Percentiles rank a stretch among this genome's conserved stretches.
Conservation (phyloP, 2,797 vertebrate species). For the Crypturellus tataupa region DNA sequence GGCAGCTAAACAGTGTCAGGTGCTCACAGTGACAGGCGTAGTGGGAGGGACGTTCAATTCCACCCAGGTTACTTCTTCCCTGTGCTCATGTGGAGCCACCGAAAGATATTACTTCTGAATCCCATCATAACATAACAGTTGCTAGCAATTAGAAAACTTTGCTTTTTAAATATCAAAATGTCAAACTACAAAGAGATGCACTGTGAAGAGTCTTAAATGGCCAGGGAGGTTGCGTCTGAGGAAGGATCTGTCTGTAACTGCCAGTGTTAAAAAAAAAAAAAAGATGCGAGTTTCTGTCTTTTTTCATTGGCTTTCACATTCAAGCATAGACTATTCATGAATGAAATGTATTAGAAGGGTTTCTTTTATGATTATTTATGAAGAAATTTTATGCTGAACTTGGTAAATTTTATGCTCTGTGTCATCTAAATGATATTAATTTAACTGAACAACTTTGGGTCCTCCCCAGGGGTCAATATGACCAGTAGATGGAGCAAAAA, state of each 20-base stretch:
- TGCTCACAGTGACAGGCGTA: not conserved
- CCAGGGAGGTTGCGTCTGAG: not conserved
- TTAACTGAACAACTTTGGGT: not conserved
- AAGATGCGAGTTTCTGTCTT: not conserved
- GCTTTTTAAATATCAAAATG: not conserved
- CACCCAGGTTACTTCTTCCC: not conserved
- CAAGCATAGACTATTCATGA: not conserved
- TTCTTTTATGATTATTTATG: not conserved
- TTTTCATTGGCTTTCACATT: not conserved
- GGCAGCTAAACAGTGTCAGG: constrained; percentile 28
- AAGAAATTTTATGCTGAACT: not conserved
- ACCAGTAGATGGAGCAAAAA: constrained; percentile 47
- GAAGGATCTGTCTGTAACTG: not conserved
- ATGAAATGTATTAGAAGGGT: not conserved
- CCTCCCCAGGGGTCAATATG: not conserved
- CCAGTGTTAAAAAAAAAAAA: constrained; percentile 14
- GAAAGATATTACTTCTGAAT: not conserved
- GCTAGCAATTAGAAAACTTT: not conserved
- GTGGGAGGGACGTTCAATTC: constrained; percentile 33
- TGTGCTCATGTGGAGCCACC: constrained; percentile 5
- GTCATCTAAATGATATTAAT: not conserved
- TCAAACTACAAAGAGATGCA: not conserved
- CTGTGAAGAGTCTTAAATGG: not conserved
- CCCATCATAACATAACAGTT: not conserved
- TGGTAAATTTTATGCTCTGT: not conserved